These are phyloP conservation scores for Mythimna albipuncta DNA, from an alignment of 2,888 invertebrate species.

Conservation along the genomic window DNA sequence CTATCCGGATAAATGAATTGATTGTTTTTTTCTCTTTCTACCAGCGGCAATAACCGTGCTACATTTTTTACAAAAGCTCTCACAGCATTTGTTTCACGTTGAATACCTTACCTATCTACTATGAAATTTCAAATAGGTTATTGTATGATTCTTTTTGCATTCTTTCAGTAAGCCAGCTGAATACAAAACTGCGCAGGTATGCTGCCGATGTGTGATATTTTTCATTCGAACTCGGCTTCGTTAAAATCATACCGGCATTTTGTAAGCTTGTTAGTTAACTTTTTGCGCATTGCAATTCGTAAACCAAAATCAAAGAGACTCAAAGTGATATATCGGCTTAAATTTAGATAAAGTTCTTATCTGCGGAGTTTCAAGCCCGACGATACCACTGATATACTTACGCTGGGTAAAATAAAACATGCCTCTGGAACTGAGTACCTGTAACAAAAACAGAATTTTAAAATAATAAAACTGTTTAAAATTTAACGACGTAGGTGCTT, in stretches of 20 bases:
- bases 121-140: constrained; percentile 36
- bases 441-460: constrained; percentile 79
- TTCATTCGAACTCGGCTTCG: constrained; percentile 75
- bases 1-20: constrained; percentile 29
- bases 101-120: constrained; percentile 42
- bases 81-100: constrained; percentile 41
- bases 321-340: constrained; percentile 68
- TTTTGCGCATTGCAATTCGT: constrained; percentile 72
- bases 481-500: constrained; percentile 76
- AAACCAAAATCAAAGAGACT: constrained; percentile 73
- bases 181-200: constrained; percentile 48
- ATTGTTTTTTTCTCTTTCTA: constrained; percentile 18
- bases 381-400: constrained; percentile 62
- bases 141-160: constrained; percentile 35
- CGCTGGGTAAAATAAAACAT: constrained; percentile 56
- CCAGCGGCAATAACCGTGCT: background rate
- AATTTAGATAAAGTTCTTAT: constrained; percentile 72
- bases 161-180: constrained; percentile 32
- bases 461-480: constrained; percentile 70
- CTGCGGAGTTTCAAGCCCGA: constrained; percentile 65
- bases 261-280: constrained; percentile 74
- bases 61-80: constrained; percentile 29
- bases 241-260: constrained; percentile 73
- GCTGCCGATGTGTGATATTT: constrained; percentile 59
- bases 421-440: constrained; percentile 72